A percentile compares a stretch with the other conserved stretches of the same genome.
Conservation (phyloP, 2,113 vertebrate species). For the Peromyscus polionotus region DNA sequence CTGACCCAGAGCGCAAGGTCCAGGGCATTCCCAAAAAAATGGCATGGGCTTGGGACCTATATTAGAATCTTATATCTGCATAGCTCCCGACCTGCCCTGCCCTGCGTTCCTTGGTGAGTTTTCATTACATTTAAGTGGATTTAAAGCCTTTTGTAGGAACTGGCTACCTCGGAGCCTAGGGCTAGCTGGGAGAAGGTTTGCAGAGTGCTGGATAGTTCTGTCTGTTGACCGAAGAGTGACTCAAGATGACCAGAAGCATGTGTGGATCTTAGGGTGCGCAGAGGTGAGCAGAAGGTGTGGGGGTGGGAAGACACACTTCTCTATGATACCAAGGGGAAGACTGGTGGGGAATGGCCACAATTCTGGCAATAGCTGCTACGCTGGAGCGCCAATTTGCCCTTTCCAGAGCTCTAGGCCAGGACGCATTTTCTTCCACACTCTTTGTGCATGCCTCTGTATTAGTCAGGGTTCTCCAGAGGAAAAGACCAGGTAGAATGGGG, state of each 20-base stretch:
- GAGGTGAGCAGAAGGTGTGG: background rate
- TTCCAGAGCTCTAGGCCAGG: background rate
- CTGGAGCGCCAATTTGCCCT: background rate
- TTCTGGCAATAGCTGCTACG: background rate
- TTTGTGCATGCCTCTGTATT: background rate
- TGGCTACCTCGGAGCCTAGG: background rate
- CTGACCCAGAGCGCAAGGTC: fast-evolving
- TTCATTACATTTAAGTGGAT: background rate
- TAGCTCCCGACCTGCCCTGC: background rate
- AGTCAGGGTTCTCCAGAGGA: background rate
- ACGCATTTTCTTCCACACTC: background rate
- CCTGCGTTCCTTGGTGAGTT: background rate
- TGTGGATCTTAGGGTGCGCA: background rate
- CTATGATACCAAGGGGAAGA: background rate
- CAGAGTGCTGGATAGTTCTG: background rate
- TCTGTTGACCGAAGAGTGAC: background rate
- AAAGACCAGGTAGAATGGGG: background rate
- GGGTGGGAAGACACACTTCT: background rate
- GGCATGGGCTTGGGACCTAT: background rate
- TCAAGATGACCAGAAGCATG: background rate
- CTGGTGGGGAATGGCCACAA: background rate
- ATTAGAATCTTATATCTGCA: fast-evolving
- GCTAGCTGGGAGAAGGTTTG: background rate
- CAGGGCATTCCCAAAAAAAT: background rate
- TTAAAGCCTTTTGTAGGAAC: background rate